Evolutionary conservation across 2,888 invertebrate species (phyloP), one percentile per base, ranked within the genome.

Genomic region (Lithophane semibrunnea): DNA sequence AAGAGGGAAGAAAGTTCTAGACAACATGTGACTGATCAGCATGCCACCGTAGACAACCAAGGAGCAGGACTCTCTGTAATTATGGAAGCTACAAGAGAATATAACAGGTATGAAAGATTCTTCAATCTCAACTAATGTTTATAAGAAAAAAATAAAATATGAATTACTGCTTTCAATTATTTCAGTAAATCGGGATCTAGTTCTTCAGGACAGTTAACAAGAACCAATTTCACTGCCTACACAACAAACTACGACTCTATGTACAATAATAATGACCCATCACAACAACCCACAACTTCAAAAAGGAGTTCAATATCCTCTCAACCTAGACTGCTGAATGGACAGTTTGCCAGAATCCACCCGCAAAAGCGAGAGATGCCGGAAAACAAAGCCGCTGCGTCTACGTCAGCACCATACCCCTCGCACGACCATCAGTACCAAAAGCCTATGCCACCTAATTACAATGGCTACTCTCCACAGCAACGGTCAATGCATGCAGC

Each of bases 51-150:
- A 10, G 95, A 95, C 54, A 93, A 94, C 79, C 96, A 96, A 84
- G 95, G 95, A 2, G 92, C 90, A 16, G 97, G 97, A 61, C 93
- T 97, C 58, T 97, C 97, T 58, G 97, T 97, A 49, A 97, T 97
- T 81, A 96, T 97, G 95, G 97, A 97, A 93, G 97, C 97, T 21
- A 97, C 97, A 3, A 95, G 97, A 88, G 97, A 97, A 90, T 96
- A 93, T 90, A 97, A 97, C 88, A 97, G 97, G 95, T 97, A 96
- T 73, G 86, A 85, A 69, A 24, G 21, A 66, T 58, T 63, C 12
- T 56, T 47, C 56, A 60, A 65, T 44, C 18, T 56, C 18, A 71
- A 24, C 10, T 58, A 52, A 73, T 69, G 10, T 74, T 66, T 44
- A 29, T 69, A 75, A 74, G 52, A 37, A 72, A 56, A 49, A 47